A percentile compares a stretch with the other conserved stretches of the same genome.
Conservation (phyloP, 2,113 vertebrate species). For the Phalacrocorax pelagicus region DNA sequence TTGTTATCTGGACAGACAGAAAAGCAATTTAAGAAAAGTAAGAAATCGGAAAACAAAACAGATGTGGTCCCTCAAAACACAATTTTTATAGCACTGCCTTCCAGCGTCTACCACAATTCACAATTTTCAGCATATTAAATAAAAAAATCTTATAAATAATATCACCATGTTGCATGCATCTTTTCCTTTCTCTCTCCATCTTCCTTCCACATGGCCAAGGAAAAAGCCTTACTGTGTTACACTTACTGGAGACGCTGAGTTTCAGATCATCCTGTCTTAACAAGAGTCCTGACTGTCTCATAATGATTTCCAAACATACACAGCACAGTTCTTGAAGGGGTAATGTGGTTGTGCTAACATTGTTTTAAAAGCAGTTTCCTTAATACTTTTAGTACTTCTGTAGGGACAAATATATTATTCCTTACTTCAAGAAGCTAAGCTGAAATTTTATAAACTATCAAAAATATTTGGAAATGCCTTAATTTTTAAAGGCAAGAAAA, state of each 20-base stretch:
- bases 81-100: background rate
- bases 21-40: background rate
- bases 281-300: background rate
- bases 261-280: background rate
- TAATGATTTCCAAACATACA: background rate
- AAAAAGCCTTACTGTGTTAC: background rate
- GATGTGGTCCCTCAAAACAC: background rate
- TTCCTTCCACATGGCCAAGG: background rate
- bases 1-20: background rate
- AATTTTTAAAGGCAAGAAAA: background rate
- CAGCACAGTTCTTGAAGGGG: background rate
- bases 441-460: background rate
- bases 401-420: background rate
- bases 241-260: background rate
- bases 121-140: background rate
- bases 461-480: background rate
- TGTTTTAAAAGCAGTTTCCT: background rate
- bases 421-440: background rate
- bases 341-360: background rate
- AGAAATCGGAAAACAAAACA: background rate
- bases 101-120: background rate
- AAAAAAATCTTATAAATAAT: background rate
- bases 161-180: background rate
- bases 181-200: background rate
- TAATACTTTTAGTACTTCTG: background rate